phyloP scores from a whole-genome alignment of 2,113 vertebrate genomes.

The Electrona antarctica region DNA sequence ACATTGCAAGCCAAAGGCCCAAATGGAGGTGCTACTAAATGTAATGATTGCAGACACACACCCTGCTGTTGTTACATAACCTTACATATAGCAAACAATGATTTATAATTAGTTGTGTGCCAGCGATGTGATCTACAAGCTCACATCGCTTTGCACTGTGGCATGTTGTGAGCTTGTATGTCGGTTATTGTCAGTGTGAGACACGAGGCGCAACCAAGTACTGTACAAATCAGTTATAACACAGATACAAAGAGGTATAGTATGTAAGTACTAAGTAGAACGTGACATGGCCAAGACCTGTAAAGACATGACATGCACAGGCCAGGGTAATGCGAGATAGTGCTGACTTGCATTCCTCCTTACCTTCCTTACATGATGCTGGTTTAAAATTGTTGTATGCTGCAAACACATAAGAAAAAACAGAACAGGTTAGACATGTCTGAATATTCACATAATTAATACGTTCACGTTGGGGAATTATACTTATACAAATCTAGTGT shows the following conservation, averaged over 20 bases:
- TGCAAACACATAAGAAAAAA: conserved; percentile 41
- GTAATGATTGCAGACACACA: background rate
- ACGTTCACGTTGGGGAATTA: background rate
- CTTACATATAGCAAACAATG: too few species aligned
- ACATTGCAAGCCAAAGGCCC: background rate
- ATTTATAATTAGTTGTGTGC: too few species aligned
- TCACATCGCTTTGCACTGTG: background rate
- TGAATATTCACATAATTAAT: conserved; percentile 1
- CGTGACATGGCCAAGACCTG: background rate
- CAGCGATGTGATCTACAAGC: too few species aligned
- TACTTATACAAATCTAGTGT: background rate
- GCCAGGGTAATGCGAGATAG: conserved; percentile 4
- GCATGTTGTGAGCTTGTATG: background rate
- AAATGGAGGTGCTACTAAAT: background rate
- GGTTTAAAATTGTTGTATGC: conserved; percentile 61
- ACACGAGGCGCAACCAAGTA: too few species aligned
- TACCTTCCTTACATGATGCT: conserved; percentile 57
- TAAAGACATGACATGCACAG: background rate
- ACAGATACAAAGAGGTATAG: background rate
- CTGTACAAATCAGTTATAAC: too few species aligned
- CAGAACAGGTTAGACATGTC: background rate
- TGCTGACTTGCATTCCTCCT: conserved; percentile 36
- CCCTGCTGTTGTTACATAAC: background rate
- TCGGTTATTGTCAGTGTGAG: too few species aligned
- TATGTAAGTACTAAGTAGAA: conserved; percentile 1